Evolutionary conservation across 1,140 invertebrate genomes (phyloP).

Genomic region (Pararge aegeria): DNA sequence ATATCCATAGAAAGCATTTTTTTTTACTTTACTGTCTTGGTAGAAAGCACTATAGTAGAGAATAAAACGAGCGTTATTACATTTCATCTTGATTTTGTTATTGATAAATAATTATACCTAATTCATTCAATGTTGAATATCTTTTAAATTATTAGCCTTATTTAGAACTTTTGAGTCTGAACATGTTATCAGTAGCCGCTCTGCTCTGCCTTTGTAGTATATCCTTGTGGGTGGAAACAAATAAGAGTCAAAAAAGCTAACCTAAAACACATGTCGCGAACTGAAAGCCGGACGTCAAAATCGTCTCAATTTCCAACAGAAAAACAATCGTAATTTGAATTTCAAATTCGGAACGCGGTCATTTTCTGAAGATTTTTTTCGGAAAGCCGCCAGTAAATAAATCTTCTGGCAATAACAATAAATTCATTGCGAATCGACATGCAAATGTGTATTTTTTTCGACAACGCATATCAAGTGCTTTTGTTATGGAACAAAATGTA

Average conservation of each 20-base stretch:
- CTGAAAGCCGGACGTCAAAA: conserved; percentile 64
- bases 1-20: too few relatives aligned
- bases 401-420: conserved; percentile 76
- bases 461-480: conserved; percentile 54
- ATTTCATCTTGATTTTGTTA: too few relatives aligned
- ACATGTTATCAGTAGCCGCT: neutral
- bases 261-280: conserved; percentile 51
- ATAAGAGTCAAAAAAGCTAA: conserved; percentile 38
- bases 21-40: too few relatives aligned
- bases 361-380: conserved; percentile 69
- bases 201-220: neutral
- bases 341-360: conserved; percentile 67
- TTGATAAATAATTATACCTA: too few relatives aligned
- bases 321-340: conserved; percentile 75
- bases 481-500: conserved; percentile 25
- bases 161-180: too few relatives aligned
- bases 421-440: conserved; percentile 79
- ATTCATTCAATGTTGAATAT: too few relatives aligned
- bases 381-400: conserved; percentile 61
- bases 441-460: conserved; percentile 74
- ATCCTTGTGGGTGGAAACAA: conserved; percentile 13
- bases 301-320: conserved; percentile 70
- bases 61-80: too few relatives aligned
- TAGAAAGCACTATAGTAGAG: too few relatives aligned
- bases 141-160: too few relatives aligned